Base-by-base conservation (phyloP, 2,888 invertebrate species). In the Hoplodrina blanda region DNA sequence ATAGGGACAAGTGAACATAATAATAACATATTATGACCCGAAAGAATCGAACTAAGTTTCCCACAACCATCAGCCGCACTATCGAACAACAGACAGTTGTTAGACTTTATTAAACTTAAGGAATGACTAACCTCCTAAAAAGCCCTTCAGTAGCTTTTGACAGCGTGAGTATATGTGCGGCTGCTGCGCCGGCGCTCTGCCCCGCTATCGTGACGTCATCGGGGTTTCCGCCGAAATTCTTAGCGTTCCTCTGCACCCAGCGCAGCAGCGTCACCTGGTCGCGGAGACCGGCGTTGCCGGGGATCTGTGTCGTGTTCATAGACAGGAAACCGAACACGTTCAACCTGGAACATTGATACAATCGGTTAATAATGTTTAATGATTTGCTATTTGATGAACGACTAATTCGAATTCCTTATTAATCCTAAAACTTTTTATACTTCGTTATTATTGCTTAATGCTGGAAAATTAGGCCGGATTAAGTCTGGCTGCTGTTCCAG, bases 201-300 rank as follows among this genome's bases (percentile, higher is more conserved):
- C 96, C 96, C 33, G 87, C 93, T 10, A 96, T 69, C 0, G 96
- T 96, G 68, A 96, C 91, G 65, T 92, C 87, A 49, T 88, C 76
- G 2, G 94, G 93, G 83, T 96, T 89, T 15, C 95, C 96, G 4
- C 96, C 95, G 76, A 96, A 96, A 19, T 76, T 62, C 0, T 76
- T 74, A 8, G 93, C 94, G 81, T 96, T 96, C 53, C 73, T 73
- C 75, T 84, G 88, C 82, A 96, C 93, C 96, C 96, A 96, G 46
- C 87, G 88, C 76, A 96, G 89, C 68, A 95, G 85, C 20, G 94
- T 92, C 62, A 95, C 85, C 77, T 90, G 88, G 82, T 96, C 96
- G 1, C 95, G 91, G n/a, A 96, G 87, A 1, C 94, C 96, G 67
- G 91, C 91, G 89, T 96, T 96, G n/a, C 95, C 96, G 30, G 96